Conservation (phyloP, 1,140 invertebrate genomes). For the Harpegnathos saltator region DNA sequence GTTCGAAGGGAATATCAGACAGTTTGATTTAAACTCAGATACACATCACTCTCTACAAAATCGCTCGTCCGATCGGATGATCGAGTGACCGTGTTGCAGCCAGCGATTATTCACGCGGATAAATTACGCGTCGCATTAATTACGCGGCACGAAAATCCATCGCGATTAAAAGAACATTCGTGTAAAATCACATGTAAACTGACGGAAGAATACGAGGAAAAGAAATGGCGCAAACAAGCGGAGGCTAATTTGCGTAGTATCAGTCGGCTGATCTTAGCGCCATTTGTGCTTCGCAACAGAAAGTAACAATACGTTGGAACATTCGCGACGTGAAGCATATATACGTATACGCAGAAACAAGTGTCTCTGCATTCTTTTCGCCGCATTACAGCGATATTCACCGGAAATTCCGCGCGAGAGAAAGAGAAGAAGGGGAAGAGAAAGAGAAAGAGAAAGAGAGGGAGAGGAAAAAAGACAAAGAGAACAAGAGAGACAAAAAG, state of each 20-base stretch:
- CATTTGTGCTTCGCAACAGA: too few species aligned
- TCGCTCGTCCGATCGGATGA: background rate
- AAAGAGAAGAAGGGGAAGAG: background rate
- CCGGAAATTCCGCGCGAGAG: background rate
- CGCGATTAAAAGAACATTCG: background rate
- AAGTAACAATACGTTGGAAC: too few species aligned
- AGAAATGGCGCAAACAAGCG: too few species aligned
- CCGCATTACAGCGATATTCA: background rate
- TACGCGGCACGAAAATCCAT: background rate
- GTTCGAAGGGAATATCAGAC: background rate
- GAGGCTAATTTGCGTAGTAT: too few species aligned
- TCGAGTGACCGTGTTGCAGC: background rate
- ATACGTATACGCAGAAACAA: background rate
- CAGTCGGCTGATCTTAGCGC: too few species aligned
- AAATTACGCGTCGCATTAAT: background rate
- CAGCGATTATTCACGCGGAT: background rate
- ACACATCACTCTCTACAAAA: background rate
- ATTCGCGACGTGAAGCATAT: too few species aligned
- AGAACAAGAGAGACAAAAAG: background rate
- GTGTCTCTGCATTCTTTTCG: constrained; percentile 3
- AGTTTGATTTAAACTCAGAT: background rate
- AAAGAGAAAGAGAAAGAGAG: too few species aligned
- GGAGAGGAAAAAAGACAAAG: background rate
- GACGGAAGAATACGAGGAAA: too few species aligned
- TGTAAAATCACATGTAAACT: too few species aligned